phyloP scores from a whole-genome alignment of 2,888 invertebrate genomes.

The Mythimna albipuncta region DNA sequence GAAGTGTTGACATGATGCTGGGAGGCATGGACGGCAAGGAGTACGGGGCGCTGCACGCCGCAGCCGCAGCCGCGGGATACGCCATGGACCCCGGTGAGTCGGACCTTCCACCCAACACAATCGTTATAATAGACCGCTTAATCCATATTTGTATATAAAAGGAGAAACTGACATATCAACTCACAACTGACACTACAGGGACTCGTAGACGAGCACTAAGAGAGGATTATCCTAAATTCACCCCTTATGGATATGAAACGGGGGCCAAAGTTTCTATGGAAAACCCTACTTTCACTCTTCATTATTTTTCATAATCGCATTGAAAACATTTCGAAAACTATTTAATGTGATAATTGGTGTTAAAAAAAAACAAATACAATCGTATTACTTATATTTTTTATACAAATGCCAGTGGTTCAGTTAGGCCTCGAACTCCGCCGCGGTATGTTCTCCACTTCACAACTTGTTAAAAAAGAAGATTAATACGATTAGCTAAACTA shows the following conservation, averaged over 20 bases:
- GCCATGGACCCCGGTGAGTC: constrained; percentile 85
- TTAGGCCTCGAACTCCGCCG: background rate
- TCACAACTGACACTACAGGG: no score
- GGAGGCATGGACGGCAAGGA: constrained; percentile 89
- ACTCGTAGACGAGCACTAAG: no score
- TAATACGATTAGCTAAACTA: no score
- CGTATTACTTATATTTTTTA: no score
- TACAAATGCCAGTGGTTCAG: background rate
- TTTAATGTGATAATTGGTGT: background rate
- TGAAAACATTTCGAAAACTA: background rate
- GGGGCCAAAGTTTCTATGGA: no score
- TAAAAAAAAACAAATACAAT: no score
- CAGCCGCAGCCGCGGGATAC: constrained; percentile 85
- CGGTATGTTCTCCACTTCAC: background rate
- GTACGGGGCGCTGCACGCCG: constrained; percentile 88
- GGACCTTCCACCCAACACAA: background rate
- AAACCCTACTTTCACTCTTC: no score
- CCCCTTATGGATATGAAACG: no score
- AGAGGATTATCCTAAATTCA: no score
- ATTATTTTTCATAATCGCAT: background rate
- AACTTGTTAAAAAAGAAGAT: no score
- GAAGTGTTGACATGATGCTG: constrained; percentile 83
- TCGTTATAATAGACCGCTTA: background rate
- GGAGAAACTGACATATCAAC: no score
- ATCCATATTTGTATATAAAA: no score